Conservation (phyloP, 2,797 vertebrate species). For the Thamnophis elegans region DNA sequence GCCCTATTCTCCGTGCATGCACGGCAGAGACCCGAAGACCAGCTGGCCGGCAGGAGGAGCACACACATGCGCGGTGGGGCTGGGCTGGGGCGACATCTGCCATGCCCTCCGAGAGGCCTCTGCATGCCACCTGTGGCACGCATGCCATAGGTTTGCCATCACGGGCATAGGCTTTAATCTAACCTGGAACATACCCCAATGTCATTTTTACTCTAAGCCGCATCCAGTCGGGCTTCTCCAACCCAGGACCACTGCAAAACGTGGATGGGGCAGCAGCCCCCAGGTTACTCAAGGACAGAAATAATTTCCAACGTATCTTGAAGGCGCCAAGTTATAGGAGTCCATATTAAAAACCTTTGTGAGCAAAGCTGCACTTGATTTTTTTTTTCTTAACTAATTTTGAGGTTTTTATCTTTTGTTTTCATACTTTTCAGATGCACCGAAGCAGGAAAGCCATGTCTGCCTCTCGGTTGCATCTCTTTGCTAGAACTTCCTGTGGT, state of each 20-base stretch:
- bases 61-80: no score
- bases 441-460: conserved; percentile 42
- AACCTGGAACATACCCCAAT: no score
- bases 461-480: conserved; percentile 63
- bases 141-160: no score
- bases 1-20: no score
- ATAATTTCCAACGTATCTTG: background rate
- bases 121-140: no score
- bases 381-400: conserved; percentile 45
- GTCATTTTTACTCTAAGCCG: no score
- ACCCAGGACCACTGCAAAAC: background rate
- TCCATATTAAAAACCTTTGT: conserved; percentile 21
- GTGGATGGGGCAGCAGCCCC: background rate
- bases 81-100: no score
- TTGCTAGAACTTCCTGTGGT: conserved; percentile 73
- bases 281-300: background rate
- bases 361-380: conserved; percentile 29
- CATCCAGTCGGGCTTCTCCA: background rate
- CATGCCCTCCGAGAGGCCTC: no score
- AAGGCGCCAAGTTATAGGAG: background rate
- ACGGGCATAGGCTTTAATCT: no score
- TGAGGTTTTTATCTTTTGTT: background rate
- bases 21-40: no score
- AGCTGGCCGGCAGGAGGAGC: no score
- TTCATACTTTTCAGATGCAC: background rate